A percentile compares a stretch with the other conserved stretches of the same genome.
phyloP scores from a whole-genome alignment of 2,113 vertebrate genomes.

The Ia io region DNA sequence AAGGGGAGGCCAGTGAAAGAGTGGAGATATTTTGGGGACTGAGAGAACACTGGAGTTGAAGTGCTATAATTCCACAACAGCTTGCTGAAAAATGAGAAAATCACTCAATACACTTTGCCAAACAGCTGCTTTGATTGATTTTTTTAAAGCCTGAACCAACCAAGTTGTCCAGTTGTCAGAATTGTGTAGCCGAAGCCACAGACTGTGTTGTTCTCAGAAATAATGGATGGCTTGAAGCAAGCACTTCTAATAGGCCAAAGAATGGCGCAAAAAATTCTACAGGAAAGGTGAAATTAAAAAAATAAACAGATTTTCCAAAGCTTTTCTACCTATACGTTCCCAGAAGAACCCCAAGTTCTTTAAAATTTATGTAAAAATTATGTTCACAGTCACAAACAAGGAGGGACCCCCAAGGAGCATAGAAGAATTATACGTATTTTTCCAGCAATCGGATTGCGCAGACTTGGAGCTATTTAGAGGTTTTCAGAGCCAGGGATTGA shows the following conservation, averaged over 20 bases:
- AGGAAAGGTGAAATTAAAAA: neutral
- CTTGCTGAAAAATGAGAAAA: conserved; percentile 67
- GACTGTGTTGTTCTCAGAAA: conserved; percentile 54
- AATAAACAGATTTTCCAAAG: conserved; percentile 12
- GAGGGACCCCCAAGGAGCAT: conserved; percentile 25
- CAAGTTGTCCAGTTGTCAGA: conserved; percentile 51
- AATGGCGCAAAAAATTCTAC: neutral
- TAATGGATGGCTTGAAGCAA: conserved; percentile 51
- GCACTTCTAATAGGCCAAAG: neutral
- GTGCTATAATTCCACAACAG: conserved; percentile 43
- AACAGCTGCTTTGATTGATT: conserved; percentile 59
- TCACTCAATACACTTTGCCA: conserved; percentile 52
- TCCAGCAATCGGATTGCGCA: conserved; percentile 53
- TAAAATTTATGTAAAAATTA: conserved; percentile 57
- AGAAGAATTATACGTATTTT: conserved; percentile 40
- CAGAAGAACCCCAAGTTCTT: neutral
- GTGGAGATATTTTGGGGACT: neutral
- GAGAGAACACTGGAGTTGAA: conserved; percentile 48
- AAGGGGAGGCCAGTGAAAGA: neutral
- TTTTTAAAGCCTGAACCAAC: conserved; percentile 25
- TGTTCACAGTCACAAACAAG: conserved; percentile 48
- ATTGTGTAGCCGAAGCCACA: neutral
- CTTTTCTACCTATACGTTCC: neutral
- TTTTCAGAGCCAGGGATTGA: conserved; percentile 57
- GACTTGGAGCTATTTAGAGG: conserved; percentile 60